A percentile compares a stretch with the other conserved stretches of the same genome.
Conservation (phyloP, 2,113 vertebrate species). For the Myotis yumanensis region DNA sequence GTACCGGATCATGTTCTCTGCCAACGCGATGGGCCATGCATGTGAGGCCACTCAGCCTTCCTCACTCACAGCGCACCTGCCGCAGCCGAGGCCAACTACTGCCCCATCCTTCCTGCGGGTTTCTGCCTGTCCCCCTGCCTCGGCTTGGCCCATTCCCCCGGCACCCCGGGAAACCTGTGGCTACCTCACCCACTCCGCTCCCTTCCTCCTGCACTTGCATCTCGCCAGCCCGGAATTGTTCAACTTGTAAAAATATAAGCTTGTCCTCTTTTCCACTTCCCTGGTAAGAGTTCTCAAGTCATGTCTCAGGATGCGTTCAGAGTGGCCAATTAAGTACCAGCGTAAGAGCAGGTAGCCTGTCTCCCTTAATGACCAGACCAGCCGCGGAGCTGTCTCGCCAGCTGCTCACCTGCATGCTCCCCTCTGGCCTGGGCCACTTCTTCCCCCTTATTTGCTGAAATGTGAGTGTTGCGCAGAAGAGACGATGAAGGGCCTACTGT, state of each 20-base stretch:
- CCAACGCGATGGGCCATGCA: neutral
- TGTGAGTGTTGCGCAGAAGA: neutral
- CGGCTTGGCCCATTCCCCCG: neutral
- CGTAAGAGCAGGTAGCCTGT: neutral
- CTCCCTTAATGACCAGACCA: neutral
- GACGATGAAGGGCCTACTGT: neutral
- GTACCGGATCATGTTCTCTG: constrained; percentile 99
- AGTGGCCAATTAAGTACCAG: neutral
- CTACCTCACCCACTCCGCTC: neutral
- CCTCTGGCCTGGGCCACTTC: neutral
- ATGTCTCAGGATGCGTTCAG: neutral
- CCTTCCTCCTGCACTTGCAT: neutral
- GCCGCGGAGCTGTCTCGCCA: accelerated
- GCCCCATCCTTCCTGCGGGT: neutral
- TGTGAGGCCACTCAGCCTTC: neutral
- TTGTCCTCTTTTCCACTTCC: neutral
- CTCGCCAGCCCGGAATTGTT: neutral
- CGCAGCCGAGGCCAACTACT: accelerated
- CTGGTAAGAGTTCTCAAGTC: neutral
- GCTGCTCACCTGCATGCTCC: neutral
- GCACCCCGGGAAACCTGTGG: neutral
- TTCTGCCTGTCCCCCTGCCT: neutral
- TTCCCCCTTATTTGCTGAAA: neutral
- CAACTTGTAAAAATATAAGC: constrained; percentile 15
- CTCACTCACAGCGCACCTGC: accelerated